A percentile compares a stretch with the other conserved stretches of the same genome.
These are phyloP conservation scores for Lithosia quadra DNA, from an alignment of 2,888 invertebrate species.

Conservation along the genomic window DNA sequence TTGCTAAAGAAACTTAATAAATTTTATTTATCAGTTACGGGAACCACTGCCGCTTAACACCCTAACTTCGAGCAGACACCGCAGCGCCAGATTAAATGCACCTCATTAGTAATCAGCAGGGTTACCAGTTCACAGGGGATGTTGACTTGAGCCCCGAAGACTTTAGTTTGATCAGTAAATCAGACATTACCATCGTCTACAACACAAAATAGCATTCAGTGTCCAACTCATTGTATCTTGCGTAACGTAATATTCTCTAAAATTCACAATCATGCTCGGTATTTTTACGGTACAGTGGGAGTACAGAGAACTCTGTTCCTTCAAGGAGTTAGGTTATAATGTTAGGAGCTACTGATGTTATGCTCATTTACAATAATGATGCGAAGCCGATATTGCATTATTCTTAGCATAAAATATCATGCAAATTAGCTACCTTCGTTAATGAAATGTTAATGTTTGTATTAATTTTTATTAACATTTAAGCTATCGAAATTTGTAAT, in stretches of 20 bases:
- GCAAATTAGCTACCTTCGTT: slow-evolving; percentile 4
- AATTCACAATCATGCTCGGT: neutral
- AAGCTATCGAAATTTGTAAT: neutral
- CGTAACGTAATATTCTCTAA: neutral
- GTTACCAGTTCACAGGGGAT: too few species aligned
- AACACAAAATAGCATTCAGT: neutral
- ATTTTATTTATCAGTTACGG: neutral
- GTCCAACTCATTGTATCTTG: neutral
- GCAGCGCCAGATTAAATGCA: too few species aligned
- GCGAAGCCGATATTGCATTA: neutral
- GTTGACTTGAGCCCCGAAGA: too few species aligned
- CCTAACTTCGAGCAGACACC: too few species aligned
- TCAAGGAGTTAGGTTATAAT: neutral
- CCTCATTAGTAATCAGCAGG: too few species aligned
- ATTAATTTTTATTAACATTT: slow-evolving; percentile 2
- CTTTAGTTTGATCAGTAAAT: too few species aligned
- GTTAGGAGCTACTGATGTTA: neutral
- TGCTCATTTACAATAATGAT: slow-evolving; percentile 1
- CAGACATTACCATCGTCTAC: neutral
- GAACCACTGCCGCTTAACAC: neutral
- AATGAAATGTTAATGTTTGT: slow-evolving; percentile 1
- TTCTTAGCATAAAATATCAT: slow-evolving; percentile 4
- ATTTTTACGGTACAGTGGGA: neutral
- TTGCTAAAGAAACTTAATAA: slow-evolving; percentile 7
- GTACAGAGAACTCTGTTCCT: slow-evolving; percentile 1